Percentiles rank a stretch among this genome's conserved stretches.
These are phyloP conservation scores for Stigmatopora nigra DNA, from an alignment of 2,113 vertebrate species.

Conservation along the genomic window DNA sequence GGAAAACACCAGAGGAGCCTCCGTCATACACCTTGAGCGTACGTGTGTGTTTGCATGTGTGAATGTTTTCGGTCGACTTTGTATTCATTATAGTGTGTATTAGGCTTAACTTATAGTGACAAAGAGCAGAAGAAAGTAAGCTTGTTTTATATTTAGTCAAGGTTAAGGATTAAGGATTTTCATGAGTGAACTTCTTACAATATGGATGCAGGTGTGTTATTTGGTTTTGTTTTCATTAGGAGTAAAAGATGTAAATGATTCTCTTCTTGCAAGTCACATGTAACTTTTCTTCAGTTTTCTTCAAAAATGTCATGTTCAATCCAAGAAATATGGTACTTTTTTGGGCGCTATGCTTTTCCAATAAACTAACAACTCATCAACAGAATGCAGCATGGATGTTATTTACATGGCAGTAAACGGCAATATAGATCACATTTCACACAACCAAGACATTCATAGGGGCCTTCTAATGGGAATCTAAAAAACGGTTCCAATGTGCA, in stretches of 20 bases:
- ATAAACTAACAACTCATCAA: conserved; percentile 41
- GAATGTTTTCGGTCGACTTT: conserved; percentile 29
- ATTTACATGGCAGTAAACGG: conserved; percentile 2
- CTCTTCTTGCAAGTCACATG: conserved; percentile 25
- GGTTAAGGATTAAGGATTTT: conserved; percentile 24
- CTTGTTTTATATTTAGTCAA: conserved; percentile 37
- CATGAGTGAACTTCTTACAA: conserved; percentile 39
- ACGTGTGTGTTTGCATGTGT: conserved; percentile 9
- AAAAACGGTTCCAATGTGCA: conserved; percentile 5
- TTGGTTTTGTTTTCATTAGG: conserved; percentile 20
- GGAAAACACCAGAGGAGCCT: conserved; percentile 18
- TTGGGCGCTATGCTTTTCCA: conserved; percentile 34
- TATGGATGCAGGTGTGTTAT: conserved; percentile 25
- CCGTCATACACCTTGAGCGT: conserved; percentile 6
- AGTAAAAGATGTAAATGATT: conserved; percentile 22
- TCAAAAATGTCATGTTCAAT: conserved; percentile 35
- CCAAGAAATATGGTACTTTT: conserved; percentile 45
- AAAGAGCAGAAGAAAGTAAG: conserved; percentile 22
- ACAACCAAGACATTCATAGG: no score
- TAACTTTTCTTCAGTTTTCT: conserved; percentile 27
- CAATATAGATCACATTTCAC: no score
- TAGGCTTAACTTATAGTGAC: conserved; percentile 54
- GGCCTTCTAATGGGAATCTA: no score
- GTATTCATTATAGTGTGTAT: conserved; percentile 38
- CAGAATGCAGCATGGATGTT: neutral